phyloP scores from a whole-genome alignment of 2,797 vertebrate genomes.

The Heliangelus exortis region DNA sequence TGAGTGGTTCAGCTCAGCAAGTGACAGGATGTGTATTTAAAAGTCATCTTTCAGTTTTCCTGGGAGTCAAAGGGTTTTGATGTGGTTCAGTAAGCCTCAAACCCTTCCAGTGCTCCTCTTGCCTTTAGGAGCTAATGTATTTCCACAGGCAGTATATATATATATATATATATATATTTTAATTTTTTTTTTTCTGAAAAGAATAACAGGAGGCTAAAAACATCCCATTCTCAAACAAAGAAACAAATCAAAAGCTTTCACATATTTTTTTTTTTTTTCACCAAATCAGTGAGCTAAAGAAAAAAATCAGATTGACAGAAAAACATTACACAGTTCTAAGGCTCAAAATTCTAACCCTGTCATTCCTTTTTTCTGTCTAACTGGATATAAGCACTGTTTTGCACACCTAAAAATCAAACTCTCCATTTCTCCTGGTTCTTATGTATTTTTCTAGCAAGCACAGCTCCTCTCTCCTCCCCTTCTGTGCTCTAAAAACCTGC shows the following conservation, averaged over 20 bases:
- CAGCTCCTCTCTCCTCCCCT: too few relatives aligned
- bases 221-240: too few relatives aligned
- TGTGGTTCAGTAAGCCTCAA: neutral
- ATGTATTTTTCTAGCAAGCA: rapidly evolving
- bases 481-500: neutral
- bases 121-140: neutral
- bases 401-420: neutral
- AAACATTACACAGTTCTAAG: neutral
- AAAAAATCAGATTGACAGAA: rapidly evolving
- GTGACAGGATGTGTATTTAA: neutral
- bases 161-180: too few relatives aligned
- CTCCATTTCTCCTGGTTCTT: neutral
- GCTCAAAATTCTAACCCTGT: neutral
- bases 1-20: neutral
- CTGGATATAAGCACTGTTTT: too few relatives aligned
- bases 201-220: neutral
- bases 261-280: neutral
- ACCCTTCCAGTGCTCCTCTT: neutral
- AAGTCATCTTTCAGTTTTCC: neutral
- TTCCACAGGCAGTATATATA: neutral
- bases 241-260: rapidly evolving
- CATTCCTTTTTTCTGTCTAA: neutral
- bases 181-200: too few relatives aligned
- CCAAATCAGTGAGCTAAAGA: neutral
- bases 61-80: neutral